These are phyloP conservation scores for Myiotriccus ornatus DNA, from an alignment of 2,797 vertebrate species.

Conservation along the genomic window DNA sequence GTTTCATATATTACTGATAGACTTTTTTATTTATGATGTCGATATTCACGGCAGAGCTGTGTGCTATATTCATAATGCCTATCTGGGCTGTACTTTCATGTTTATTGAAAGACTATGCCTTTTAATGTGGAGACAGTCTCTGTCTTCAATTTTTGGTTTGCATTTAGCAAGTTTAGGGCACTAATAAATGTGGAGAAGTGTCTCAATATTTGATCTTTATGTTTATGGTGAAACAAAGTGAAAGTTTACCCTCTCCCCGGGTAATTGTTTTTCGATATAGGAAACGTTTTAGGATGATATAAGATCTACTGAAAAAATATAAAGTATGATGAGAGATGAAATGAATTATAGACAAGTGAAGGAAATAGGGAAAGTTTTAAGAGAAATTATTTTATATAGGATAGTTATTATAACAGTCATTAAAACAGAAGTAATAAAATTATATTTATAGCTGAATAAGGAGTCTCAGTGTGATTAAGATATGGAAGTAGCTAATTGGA, in stretches of 20 bases:
- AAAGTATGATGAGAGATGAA: background rate
- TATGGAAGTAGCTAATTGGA: slow-evolving; percentile 52
- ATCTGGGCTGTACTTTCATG: background rate
- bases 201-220: background rate
- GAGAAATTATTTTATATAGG: slow-evolving; percentile 42
- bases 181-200: background rate
- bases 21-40: background rate
- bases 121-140: background rate
- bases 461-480: slow-evolving; percentile 61
- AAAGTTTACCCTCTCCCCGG: background rate
- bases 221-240: background rate
- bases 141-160: background rate
- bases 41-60: background rate
- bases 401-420: slow-evolving; percentile 49
- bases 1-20: background rate
- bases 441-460: slow-evolving; percentile 55
- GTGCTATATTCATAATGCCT: background rate
- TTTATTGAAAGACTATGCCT: background rate
- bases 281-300: background rate
- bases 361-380: slow-evolving; percentile 33
- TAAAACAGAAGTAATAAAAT: slow-evolving; percentile 61
- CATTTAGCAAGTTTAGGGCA: background rate
- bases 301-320: background rate
- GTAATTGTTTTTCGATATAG: background rate
- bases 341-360: slow-evolving; percentile 23